These are phyloP conservation scores for Muraenolepis orangiensis DNA, from an alignment of 2,797 vertebrate genomes.

Conservation along the genomic window DNA sequence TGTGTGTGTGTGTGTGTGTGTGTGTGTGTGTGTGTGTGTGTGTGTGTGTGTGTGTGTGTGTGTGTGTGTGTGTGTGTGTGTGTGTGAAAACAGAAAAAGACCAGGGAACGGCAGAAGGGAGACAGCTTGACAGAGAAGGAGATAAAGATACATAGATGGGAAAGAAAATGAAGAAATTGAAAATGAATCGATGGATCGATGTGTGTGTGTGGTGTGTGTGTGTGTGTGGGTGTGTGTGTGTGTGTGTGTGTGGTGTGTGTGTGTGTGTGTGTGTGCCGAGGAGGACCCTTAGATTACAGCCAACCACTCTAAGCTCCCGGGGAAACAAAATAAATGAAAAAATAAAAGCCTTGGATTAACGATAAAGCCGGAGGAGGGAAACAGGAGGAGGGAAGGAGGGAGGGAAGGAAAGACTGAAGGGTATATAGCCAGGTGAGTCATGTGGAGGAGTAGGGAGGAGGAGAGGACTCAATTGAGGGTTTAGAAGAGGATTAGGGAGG, in stretches of 20 bases:
- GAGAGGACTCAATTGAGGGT: too few species aligned
- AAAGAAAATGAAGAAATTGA: too few species aligned
- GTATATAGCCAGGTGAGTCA: not conserved
- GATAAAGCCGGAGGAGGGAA: conserved; percentile 10
- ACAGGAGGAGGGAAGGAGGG: not conserved
- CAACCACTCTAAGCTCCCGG: conserved; percentile 16
- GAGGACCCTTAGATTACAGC: conserved; percentile 42
- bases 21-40: conserved; percentile 32
- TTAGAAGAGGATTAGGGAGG: not conserved
- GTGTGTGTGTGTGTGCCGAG: conserved; percentile 8
- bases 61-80: too few species aligned
- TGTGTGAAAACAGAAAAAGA: too few species aligned
- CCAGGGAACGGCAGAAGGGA: too few species aligned
- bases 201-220: too few species aligned
- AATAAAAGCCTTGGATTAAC: conserved; percentile 9
- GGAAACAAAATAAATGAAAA: not conserved
- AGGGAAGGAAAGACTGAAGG: not conserved
- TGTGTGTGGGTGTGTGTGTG: not conserved
- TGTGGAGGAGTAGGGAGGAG: not conserved
- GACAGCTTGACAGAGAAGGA: too few species aligned
- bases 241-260: conserved; percentile 3
- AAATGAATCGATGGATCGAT: too few species aligned
- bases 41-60: conserved; percentile 31
- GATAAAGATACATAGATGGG: too few species aligned
- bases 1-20: too few species aligned